Evolutionary conservation across 2,888 invertebrate genomes (phyloP), one percentile per base, ranked within the genome.

Genomic region (Sphaeridia pumilis): DNA sequence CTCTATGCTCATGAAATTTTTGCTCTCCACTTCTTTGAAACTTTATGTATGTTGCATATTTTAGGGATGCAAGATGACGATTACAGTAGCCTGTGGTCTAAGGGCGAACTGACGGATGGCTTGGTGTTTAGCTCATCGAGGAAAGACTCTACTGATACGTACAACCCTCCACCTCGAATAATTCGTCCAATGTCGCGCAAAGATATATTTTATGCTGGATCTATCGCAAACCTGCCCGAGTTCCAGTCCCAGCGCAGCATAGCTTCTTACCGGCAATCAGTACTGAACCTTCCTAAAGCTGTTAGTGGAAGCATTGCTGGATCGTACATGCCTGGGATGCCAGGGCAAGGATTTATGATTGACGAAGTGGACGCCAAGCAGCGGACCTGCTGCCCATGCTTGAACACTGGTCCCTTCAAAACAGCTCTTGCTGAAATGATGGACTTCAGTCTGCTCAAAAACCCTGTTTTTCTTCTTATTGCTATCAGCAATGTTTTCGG

Each of bases 131-230:
- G 58, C 31, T 63, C 58, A 26, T 62, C 62, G 21, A 45, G 43
- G 4, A 35, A 58, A 57, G 42, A 59, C n/a, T 55, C 59, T 21
- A n/a, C n/a, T n/a, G 35, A 47, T 45, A 26, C 38, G 14, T 46
- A 52, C n/a, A 41, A 55, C n/a, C 78, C 78, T 65, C 76, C 75
- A 59, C 74, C 78, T 44, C 75, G 81, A 60, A 87, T 88, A 76
- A 83, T 88, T 17, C 79, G 92, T 20, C 94, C 94, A 2, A 73
- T 95, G 73, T 92, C 92, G 5, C 78, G 93, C 49, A 92, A 93
- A 69, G 97, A 97, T 72, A 94, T 95, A 67, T 95, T 97, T 76
- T 95, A 95, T 73, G 90, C 92, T 2, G 94, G 97, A 27, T 93
- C 93, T 44, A 87, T 97, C 24, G 78, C 84, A 57, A 88, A 95